Percentiles rank a stretch among this genome's conserved stretches.
Conservation (phyloP, 2,113 vertebrate species). For the Ceyx cyanopectus region DNA sequence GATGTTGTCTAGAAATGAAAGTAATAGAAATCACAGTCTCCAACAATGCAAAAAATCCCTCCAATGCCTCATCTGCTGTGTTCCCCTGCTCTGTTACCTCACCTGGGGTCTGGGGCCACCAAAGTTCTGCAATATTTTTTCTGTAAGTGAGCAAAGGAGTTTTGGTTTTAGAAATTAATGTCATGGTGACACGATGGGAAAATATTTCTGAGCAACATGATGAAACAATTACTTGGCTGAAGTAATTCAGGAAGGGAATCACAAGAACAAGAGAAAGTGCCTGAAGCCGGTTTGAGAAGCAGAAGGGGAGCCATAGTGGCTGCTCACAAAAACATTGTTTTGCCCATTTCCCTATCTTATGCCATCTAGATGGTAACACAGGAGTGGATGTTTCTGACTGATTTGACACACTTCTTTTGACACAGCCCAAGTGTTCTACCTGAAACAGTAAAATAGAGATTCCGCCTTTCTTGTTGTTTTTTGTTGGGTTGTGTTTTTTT, state of each 20-base stretch:
- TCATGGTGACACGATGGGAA: conserved; percentile 49
- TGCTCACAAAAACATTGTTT: background rate
- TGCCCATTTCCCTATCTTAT: background rate
- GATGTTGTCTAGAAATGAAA: background rate
- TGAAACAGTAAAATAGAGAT: background rate
- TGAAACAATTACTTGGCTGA: conserved; percentile 75
- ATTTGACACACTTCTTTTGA: background rate
- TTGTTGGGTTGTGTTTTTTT: too few species aligned
- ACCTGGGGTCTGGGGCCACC: background rate
- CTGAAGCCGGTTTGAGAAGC: conserved; percentile 5
- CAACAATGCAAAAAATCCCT: background rate
- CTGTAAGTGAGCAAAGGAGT: background rate
- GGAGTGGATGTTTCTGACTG: background rate
- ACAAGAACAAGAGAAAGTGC: conserved; percentile 55
- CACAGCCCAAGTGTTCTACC: background rate
- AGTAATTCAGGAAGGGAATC: conserved; percentile 61
- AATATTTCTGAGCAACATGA: conserved; percentile 59
- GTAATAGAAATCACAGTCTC: background rate
- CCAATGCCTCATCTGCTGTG: background rate
- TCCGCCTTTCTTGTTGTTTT: background rate
- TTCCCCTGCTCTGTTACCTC: background rate
- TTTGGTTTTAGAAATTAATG: background rate
- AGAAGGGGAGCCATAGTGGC: background rate
- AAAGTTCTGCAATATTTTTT: background rate
- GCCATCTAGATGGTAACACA: background rate